These are phyloP conservation scores for Caenorhabditis auriculariae DNA, from an alignment of 2,888 invertebrate genomes.

Conservation along the genomic window DNA sequence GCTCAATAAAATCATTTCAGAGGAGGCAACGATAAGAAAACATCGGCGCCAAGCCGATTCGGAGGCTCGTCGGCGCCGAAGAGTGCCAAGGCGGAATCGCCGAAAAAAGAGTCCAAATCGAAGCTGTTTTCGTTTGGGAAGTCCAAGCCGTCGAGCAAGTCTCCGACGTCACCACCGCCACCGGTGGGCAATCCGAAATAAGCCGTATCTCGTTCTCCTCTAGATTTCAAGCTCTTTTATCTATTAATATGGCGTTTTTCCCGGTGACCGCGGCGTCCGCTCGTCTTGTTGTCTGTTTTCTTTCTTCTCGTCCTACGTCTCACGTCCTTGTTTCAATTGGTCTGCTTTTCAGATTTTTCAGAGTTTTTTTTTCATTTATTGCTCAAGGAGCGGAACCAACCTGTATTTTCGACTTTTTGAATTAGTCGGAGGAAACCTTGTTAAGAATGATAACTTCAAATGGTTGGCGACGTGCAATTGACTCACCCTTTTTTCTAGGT, in stretches of 20 bases:
- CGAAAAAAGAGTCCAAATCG: conserved; percentile 38
- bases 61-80: conserved; percentile 14
- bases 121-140: conserved; percentile 55
- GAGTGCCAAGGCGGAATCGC: conserved; percentile 30
- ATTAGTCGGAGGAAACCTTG: too few species aligned
- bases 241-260: neutral
- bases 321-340: conserved; percentile 2
- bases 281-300: neutral
- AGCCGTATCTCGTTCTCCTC: conserved; percentile 4
- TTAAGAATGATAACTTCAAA: too few species aligned
- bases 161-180: conserved; percentile 44
- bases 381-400: neutral
- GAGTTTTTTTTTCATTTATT: neutral
- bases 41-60: conserved; percentile 15
- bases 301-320: neutral
- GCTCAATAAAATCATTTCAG: too few species aligned
- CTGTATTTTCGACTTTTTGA: conserved; percentile 1
- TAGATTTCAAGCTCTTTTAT: neutral
- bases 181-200: conserved; percentile 39
- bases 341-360: conserved; percentile 4
- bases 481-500: too few species aligned
- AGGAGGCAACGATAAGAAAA: conserved; percentile 17
- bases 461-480: too few species aligned
- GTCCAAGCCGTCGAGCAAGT: conserved; percentile 35
- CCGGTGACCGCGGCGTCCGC: neutral